Evolutionary conservation across 2,113 vertebrate species (phyloP).

Genomic region (Rafetus swinhoei): DNA sequence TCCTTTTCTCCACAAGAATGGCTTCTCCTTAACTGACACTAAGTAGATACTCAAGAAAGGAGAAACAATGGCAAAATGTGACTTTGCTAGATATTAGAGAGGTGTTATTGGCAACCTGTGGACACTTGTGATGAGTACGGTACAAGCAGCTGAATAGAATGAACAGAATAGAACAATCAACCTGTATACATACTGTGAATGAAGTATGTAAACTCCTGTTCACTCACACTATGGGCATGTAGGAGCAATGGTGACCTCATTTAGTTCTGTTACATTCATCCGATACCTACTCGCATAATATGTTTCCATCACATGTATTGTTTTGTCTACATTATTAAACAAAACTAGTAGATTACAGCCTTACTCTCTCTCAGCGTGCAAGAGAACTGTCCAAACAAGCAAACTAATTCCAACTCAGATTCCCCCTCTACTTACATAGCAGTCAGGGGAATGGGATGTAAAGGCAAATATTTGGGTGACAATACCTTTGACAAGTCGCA

Average conservation of each 20-base stretch:
- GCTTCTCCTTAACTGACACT: not conserved
- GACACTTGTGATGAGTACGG: not conserved
- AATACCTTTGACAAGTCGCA: not conserved
- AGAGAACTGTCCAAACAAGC: not conserved
- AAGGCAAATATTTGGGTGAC: conserved; percentile 9
- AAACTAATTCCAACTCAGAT: conserved; percentile 15
- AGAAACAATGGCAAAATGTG: not conserved
- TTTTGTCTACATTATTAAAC: not conserved
- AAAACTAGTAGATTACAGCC: not conserved
- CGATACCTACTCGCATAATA: not conserved
- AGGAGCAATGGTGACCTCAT: not conserved
- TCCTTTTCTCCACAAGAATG: not conserved
- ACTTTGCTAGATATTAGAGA: not conserved
- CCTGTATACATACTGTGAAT: not conserved
- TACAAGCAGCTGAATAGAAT: not conserved
- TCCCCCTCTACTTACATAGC: not conserved
- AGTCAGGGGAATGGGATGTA: conserved; percentile 11
- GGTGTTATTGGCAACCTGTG: not conserved
- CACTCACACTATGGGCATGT: not conserved
- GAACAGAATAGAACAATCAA: not conserved
- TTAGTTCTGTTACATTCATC: not conserved
- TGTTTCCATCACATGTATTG: not conserved
- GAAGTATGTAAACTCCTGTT: not conserved
- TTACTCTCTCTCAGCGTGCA: not conserved
- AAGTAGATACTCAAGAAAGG: not conserved